Base-by-base conservation (phyloP, 1,140 invertebrate species). In the Protaetia brevitarsis region DNA sequence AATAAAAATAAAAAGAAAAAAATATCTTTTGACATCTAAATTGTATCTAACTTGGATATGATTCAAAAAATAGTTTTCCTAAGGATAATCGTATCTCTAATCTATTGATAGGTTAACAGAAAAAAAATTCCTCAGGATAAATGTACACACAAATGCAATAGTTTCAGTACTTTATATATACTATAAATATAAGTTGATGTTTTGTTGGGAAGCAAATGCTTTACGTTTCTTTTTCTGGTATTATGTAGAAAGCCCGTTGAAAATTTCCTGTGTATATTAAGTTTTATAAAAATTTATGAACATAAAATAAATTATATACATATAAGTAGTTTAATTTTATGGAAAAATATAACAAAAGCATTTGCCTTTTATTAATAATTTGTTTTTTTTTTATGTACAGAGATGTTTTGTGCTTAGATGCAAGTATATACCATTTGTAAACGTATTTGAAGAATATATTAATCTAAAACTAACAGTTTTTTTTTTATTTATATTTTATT, bases 81-180 rank as follows among this genome's bases (percentile, higher is more conserved):
- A 36, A 51, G 26, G 26, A 27, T 64, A 65, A 28, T 26, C 19
- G 51, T 23, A 56, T 28, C 69, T 73, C 61, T 76, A 74, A 73
- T 73, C 68, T 73, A 69, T 68, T 57, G 61, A 60, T 72, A 73
- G 70, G 71, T 71, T 69, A 72, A 72, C 45, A 64, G 29, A 62
- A 36, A 62, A 41, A 67, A 71, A 74, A 69, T 72, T 74, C 75
- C 75, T 76, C 75, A 76, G 75, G 75, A 75, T 73, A 68, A 74
- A 72, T 76, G 75, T 76, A 75, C 75, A 74, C 73, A 75, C 72
- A 76, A 74, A 75, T 71, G 74, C 74, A 76, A 76, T 76, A 76
- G 74, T 72, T 76, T 75, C 68, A 73, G 67, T 73, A 34, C 31
- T 34, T 62, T 62, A 62, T 62, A 67, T 71, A 72, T 66, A 68